These are phyloP conservation scores for Pygoscelis adeliae DNA, from an alignment of 2,113 vertebrate species.

Conservation along the genomic window DNA sequence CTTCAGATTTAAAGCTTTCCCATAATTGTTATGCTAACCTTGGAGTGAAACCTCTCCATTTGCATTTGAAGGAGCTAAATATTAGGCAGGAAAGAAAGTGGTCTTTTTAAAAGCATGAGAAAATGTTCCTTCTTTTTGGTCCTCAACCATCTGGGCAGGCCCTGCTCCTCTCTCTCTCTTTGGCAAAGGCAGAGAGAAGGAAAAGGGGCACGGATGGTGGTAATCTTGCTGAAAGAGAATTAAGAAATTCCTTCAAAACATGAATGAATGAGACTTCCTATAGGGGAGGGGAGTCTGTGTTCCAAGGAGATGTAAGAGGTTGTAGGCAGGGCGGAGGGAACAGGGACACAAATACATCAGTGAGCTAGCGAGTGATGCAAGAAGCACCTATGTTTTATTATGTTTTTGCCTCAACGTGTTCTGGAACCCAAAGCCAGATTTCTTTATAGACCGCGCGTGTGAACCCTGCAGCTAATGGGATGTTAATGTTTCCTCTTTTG, in stretches of 20 bases:
- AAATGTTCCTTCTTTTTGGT: conserved; percentile 89
- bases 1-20: conserved; percentile 97
- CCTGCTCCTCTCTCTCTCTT: conserved; percentile 75
- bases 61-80: conserved; percentile 99
- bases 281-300: conserved; percentile 41
- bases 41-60: conserved; percentile 93
- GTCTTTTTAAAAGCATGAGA: conserved; percentile 97
- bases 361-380: conserved; percentile 45
- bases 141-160: conserved; percentile 92
- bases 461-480: not conserved
- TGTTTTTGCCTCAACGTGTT: conserved; percentile 5
- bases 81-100: conserved; percentile 96
- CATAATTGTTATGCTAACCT: conserved; percentile 99
- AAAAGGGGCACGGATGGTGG: conserved; percentile 71
- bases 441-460: not conserved
- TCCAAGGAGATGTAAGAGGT: conserved; percentile 53
- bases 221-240: conserved; percentile 74
- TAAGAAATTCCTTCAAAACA: conserved; percentile 71
- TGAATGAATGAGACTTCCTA: conserved; percentile 71
- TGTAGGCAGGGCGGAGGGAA: not conserved
- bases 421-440: conserved; percentile 33
- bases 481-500: conserved; percentile 9
- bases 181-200: conserved; percentile 71
- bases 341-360: conserved; percentile 20
- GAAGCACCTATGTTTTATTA: conserved; percentile 15